These are phyloP conservation scores for Brachypodius melanocephalos DNA, from an alignment of 2,113 vertebrate species.

Conservation along the genomic window DNA sequence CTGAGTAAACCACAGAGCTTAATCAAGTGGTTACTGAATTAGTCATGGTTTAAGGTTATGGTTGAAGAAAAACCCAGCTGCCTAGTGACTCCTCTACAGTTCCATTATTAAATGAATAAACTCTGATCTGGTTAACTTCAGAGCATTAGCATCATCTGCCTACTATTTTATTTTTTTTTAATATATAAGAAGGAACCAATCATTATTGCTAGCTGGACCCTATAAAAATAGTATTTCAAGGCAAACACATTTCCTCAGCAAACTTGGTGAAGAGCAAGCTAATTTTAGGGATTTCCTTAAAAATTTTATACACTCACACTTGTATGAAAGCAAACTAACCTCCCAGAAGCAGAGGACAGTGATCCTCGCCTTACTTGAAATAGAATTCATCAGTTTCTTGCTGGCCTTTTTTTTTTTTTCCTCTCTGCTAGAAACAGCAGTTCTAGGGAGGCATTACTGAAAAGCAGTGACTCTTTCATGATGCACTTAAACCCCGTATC, in stretches of 20 bases:
- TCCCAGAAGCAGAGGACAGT: not conserved
- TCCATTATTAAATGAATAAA: not conserved
- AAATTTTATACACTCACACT: not conserved
- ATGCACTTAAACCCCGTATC: not conserved
- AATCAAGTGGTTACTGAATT: not conserved
- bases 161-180: not conserved
- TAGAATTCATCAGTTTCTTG: not conserved
- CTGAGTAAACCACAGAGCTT: not conserved
- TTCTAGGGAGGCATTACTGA: not conserved
- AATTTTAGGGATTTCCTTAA: not conserved
- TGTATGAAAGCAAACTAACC: not conserved
- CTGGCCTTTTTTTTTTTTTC: not conserved
- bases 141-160: not conserved
- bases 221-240: not conserved
- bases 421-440: not conserved
- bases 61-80: not conserved
- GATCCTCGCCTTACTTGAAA: not conserved
- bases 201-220: not conserved
- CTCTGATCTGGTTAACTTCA: not conserved
- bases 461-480: not conserved
- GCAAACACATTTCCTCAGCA: not conserved
- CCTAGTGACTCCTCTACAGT: not conserved
- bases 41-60: not conserved
- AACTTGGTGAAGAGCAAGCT: not conserved
- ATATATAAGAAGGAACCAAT: fast-evolving